phyloP scores from a whole-genome alignment of 2,113 vertebrate species.

The Bambusicola thoracicus region DNA sequence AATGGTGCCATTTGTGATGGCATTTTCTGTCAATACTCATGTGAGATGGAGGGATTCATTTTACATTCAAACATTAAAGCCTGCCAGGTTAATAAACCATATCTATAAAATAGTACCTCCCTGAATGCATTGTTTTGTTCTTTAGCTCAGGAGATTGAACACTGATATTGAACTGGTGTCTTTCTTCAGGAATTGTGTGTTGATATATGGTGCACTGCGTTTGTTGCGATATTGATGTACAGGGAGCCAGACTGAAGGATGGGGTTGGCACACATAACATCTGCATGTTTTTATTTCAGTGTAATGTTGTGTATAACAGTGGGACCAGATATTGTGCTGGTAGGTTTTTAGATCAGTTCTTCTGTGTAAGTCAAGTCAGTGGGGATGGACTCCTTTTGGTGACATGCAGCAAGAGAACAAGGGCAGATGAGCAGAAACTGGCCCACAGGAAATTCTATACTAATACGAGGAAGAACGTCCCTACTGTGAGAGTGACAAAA shows the following conservation, averaged over 20 bases:
- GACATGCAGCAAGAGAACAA: too few relatives aligned
- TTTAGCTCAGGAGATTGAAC: constrained; percentile 12
- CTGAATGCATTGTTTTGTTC: not conserved
- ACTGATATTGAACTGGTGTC: constrained; percentile 6
- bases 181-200: constrained; percentile 2
- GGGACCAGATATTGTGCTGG: not conserved
- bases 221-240: constrained; percentile 1
- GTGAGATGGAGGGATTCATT: not conserved
- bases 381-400: too few relatives aligned
- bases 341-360: not conserved
- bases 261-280: not conserved
- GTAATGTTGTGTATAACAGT: not conserved
- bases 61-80: constrained; percentile 16
- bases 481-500: too few relatives aligned
- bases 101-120: constrained; percentile 34
- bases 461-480: too few relatives aligned
- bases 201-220: not conserved
- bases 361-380: not conserved
- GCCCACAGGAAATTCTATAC: too few relatives aligned
- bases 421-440: too few relatives aligned
- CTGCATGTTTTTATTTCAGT: not conserved
- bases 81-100: constrained; percentile 21
- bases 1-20: not conserved
- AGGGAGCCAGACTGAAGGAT: not conserved
- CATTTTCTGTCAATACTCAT: constrained; percentile 5